phyloP scores from a whole-genome alignment of 1,140 invertebrate genomes.

The Sminthurinus signatus region DNA sequence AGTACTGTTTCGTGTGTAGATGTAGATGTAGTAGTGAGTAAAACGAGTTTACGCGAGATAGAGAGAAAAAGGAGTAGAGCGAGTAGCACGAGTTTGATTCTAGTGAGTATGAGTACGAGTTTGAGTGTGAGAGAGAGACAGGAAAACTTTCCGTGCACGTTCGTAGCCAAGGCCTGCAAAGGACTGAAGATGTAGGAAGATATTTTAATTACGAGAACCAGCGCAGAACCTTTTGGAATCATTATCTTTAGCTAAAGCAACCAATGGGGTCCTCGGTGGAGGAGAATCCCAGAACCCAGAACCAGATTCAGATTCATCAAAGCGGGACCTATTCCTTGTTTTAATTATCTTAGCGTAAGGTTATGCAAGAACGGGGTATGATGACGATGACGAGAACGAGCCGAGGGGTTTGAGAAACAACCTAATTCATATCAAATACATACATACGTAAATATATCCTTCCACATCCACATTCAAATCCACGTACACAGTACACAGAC shows the following conservation, averaged over 20 bases:
- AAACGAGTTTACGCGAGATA: neutral
- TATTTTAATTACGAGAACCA: slow-evolving; percentile 39
- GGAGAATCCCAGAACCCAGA: slow-evolving; percentile 23
- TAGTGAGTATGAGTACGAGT: neutral
- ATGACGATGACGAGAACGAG: slow-evolving; percentile 16
- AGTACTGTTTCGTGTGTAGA: too few relatives aligned
- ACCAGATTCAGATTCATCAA: slow-evolving; percentile 38
- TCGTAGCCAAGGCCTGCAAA: slow-evolving; percentile 26
- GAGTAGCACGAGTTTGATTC: neutral
- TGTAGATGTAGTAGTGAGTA: too few relatives aligned
- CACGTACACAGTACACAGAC: too few relatives aligned
- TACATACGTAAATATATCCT: neutral
- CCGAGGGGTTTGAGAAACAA: neutral
- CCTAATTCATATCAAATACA: neutral
- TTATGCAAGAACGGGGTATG: slow-evolving; percentile 30
- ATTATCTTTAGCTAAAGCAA: slow-evolving; percentile 34
- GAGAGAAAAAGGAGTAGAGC: slow-evolving; percentile 7
- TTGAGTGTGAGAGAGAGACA: slow-evolving; percentile 14
- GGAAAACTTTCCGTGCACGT: slow-evolving; percentile 24
- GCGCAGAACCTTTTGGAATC: slow-evolving; percentile 41
- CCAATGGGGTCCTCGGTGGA: slow-evolving; percentile 27
- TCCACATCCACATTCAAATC: neutral
- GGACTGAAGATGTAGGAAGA: slow-evolving; percentile 34
- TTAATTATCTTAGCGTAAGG: slow-evolving; percentile 39
- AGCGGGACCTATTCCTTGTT: slow-evolving; percentile 30